These are phyloP conservation scores for Antrozous pallidus DNA, from an alignment of 2,797 vertebrate genomes.

Conservation along the genomic window DNA sequence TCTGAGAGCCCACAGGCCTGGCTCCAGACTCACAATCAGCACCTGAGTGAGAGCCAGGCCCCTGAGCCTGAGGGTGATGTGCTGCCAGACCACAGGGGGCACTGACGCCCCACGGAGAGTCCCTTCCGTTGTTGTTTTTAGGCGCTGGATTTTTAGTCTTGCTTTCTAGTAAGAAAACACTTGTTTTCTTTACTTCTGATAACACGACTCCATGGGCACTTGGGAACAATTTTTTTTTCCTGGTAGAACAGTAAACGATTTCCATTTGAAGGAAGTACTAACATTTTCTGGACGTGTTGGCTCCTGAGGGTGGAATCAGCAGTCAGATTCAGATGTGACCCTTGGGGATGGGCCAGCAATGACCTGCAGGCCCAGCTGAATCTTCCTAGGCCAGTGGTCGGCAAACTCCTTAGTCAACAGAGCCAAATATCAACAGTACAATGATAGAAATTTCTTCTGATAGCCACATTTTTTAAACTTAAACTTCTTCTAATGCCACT, in stretches of 20 bases:
- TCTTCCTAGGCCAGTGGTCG: too few relatives aligned
- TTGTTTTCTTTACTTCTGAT: background rate
- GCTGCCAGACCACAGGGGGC: background rate
- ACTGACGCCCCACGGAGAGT: rapidly evolving
- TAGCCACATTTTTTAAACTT: too few relatives aligned
- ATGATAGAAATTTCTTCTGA: too few relatives aligned
- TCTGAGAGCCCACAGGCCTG: too few relatives aligned
- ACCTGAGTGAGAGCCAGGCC: background rate
- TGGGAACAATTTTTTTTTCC: background rate
- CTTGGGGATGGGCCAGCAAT: background rate
- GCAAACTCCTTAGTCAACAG: too few relatives aligned
- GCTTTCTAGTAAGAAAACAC: background rate
- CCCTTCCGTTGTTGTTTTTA: rapidly evolving
- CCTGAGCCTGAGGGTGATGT: background rate
- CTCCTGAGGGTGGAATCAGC: background rate
- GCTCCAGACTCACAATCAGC: background rate
- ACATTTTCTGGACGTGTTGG: background rate
- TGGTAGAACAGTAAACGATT: background rate
- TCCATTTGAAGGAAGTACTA: conserved; percentile 18
- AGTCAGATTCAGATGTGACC: background rate
- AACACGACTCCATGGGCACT: background rate
- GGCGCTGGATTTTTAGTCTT: background rate
- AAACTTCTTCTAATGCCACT: too few relatives aligned
- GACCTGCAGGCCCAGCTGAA: background rate
- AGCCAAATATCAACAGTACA: too few relatives aligned